Conservation (phyloP, 2,888 invertebrate genomes). For the Mongoloraphidia duomilia region DNA sequence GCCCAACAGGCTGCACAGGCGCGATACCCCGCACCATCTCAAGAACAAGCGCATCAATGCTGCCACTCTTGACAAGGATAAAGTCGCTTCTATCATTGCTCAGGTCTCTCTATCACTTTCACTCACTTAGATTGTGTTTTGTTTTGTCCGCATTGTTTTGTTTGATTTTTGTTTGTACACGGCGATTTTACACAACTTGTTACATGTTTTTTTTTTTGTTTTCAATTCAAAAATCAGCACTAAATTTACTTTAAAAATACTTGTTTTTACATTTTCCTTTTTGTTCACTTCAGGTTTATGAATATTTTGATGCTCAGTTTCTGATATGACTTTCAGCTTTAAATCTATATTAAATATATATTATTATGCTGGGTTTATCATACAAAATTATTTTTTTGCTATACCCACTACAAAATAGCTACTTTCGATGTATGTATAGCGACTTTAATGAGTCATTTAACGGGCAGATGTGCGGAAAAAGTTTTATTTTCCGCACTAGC, state of each 20-base stretch:
- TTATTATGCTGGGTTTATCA: too few relatives aligned
- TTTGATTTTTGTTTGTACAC: neutral
- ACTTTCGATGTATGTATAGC: too few relatives aligned
- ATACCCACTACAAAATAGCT: too few relatives aligned
- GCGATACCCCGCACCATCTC: constrained; percentile 98
- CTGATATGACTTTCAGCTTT: too few relatives aligned
- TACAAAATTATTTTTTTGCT: too few relatives aligned
- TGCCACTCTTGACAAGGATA: constrained; percentile 46
- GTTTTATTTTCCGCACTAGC: too few relatives aligned
- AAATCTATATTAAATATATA: too few relatives aligned
- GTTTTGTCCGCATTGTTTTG: neutral
- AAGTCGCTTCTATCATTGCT: constrained; percentile 56
- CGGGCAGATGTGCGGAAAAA: too few relatives aligned
- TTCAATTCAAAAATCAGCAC: neutral
- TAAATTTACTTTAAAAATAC: neutral
- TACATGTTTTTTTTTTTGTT: neutral
- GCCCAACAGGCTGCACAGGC: constrained; percentile 61
- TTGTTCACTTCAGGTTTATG: neutral
- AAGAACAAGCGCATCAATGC: constrained; percentile 89
- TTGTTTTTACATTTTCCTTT: neutral
- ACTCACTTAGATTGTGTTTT: neutral
- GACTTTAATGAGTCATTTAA: too few relatives aligned
- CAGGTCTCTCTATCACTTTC: constrained; percentile 33
- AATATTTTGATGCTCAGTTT: too few relatives aligned
- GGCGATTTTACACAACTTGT: neutral